Conservation (phyloP, 1,140 invertebrate genomes). For the Dysdera silvatica region DNA sequence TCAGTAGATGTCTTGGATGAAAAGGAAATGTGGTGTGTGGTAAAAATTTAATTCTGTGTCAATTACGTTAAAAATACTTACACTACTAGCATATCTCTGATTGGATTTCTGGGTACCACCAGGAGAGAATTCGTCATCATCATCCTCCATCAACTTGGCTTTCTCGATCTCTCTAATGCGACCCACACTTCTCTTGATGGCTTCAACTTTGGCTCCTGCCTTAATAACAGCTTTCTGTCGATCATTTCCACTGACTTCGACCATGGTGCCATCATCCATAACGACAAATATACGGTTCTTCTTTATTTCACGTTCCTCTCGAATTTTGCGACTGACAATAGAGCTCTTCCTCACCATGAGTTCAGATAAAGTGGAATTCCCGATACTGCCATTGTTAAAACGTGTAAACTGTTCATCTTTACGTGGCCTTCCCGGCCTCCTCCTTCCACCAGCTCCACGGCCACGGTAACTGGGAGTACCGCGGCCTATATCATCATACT, state of each 20-base stretch:
- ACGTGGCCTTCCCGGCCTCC: conserved; percentile 13
- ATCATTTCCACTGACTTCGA: conserved; percentile 31
- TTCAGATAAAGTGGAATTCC: conserved; percentile 6
- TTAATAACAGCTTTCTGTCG: conserved; percentile 26
- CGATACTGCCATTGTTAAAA: conserved; percentile 14
- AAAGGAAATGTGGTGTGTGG: no score
- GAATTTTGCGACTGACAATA: conserved; percentile 22
- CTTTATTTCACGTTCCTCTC: conserved; percentile 23
- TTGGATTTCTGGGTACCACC: conserved; percentile 21
- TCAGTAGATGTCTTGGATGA: no score
- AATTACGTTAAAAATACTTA: background rate
- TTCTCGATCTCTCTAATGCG: conserved; percentile 25
- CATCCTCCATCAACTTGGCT: conserved; percentile 23
- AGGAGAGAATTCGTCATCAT: conserved; percentile 26
- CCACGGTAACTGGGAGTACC: conserved; percentile 13
- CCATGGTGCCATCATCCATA: conserved; percentile 30
- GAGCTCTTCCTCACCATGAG: conserved; percentile 25
- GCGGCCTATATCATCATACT: conserved; percentile 1
- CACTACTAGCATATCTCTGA: conserved; percentile 20
- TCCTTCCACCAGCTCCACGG: background rate
- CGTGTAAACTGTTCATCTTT: conserved; percentile 25
- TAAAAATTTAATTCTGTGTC: background rate
- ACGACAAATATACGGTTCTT: conserved; percentile 34
- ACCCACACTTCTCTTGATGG: conserved; percentile 21
- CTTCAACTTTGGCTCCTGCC: conserved; percentile 31